Evolutionary conservation across 2,113 vertebrate species (phyloP).

Genomic region (Galemys pyrenaicus): DNA sequence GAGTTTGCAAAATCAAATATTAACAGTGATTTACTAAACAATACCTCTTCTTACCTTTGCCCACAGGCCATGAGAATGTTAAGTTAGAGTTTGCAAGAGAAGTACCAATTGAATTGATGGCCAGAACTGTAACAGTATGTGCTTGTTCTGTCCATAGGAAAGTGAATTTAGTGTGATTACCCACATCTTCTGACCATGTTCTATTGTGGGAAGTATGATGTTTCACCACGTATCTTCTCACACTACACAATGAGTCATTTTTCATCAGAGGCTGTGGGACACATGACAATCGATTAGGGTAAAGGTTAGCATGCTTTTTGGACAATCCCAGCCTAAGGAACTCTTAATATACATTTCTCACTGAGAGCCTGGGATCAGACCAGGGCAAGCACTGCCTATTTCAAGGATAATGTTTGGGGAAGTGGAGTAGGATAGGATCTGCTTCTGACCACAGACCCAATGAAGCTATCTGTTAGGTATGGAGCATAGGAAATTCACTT

Average conservation of each 20-base stretch:
- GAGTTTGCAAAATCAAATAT: not conserved
- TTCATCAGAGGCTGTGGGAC: conserved; percentile 85
- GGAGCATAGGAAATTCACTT: not conserved
- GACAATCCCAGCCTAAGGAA: not conserved
- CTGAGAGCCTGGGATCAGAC: not conserved
- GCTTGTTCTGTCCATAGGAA: conserved; percentile 88
- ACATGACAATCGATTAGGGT: conserved; percentile 17
- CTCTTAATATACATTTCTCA: not conserved
- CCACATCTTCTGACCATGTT: conserved; percentile 80
- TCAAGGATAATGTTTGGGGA: not conserved
- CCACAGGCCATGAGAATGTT: conserved; percentile 87
- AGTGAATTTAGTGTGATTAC: conserved; percentile 83
- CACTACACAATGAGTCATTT: conserved; percentile 86
- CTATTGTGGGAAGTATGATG: conserved; percentile 79
- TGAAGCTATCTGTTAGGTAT: not conserved
- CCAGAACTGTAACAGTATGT: conserved; percentile 89
- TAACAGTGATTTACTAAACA: not conserved
- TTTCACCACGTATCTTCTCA: conserved; percentile 88
- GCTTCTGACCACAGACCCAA: not conserved
- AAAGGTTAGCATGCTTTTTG: not conserved
- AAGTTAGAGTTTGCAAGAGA: conserved; percentile 91
- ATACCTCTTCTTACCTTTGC: conserved; percentile 84
- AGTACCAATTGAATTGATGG: conserved; percentile 90
- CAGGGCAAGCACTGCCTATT: not conserved
- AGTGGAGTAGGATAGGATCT: rapidly evolving